phyloP scores from a whole-genome alignment of 2,888 invertebrate genomes.

The Lepidonotus clava region DNA sequence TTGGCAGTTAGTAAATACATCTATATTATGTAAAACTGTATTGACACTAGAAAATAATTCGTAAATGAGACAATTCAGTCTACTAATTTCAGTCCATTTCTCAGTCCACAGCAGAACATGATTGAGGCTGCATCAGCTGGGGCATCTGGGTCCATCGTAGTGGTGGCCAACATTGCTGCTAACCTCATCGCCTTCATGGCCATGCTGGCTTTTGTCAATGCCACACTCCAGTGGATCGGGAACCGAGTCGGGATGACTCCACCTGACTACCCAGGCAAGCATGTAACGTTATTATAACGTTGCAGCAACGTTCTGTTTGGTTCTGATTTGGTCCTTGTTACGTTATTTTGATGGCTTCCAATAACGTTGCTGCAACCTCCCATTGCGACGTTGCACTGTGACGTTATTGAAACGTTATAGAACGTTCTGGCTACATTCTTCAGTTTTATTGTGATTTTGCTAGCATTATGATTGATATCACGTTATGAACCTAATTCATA shows the following conservation, averaged over 20 bases:
- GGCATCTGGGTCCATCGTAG: slow-evolving; percentile 88
- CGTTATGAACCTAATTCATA: too few species aligned
- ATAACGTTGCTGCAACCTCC: too few species aligned
- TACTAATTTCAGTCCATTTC: not conserved
- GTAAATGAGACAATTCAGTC: not conserved
- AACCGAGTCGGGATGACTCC: slow-evolving; percentile 85
- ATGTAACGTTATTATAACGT: too few species aligned
- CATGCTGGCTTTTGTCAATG: slow-evolving; percentile 91
- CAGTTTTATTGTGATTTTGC: too few species aligned
- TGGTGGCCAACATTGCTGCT: slow-evolving; percentile 93
- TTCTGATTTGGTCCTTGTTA: too few species aligned
- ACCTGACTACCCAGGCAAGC: slow-evolving; percentile 60
- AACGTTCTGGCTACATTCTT: too few species aligned
- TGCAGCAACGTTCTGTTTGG: too few species aligned
- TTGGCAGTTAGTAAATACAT: not conserved
- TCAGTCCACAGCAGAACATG: slow-evolving; percentile 86
- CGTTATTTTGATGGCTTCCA: too few species aligned
- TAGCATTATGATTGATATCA: too few species aligned
- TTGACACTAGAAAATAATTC: not conserved
- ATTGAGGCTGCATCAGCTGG: slow-evolving; percentile 96
- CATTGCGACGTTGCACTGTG: too few species aligned
- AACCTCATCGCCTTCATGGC: slow-evolving; percentile 96
- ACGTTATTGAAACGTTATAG: too few species aligned
- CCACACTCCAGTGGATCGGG: slow-evolving; percentile 83
- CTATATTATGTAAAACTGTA: not conserved